A percentile compares a stretch with the other conserved stretches of the same genome.
phyloP scores from a whole-genome alignment of 2,797 vertebrate species.

The Amniataba percoides region DNA sequence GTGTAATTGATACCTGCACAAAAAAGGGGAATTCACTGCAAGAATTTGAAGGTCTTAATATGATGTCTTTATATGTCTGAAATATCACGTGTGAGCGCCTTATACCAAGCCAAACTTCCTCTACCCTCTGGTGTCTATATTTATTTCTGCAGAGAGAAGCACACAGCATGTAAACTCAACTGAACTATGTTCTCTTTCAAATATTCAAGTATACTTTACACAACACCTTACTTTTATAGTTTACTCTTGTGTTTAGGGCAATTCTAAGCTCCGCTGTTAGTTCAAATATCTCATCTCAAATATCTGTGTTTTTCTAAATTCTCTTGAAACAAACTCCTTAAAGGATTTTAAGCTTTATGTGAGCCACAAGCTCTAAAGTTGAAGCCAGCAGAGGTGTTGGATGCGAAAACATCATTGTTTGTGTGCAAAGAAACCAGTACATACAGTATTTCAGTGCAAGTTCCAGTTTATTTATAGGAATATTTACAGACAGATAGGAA shows the following conservation, averaged over 20 bases:
- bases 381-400: not conserved
- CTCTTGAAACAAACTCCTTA: not conserved
- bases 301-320: not conserved
- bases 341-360: not conserved
- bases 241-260: not conserved
- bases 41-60: not conserved
- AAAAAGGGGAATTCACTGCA: not conserved
- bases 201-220: not conserved
- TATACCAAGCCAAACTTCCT: not conserved
- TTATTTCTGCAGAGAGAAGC: not conserved
- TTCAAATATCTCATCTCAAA: not conserved
- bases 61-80: too few species aligned
- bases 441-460: constrained; percentile 73
- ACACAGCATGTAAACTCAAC: not conserved
- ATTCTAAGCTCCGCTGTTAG: not conserved
- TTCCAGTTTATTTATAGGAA: constrained; percentile 84
- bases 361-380: not conserved
- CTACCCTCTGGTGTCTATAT: not conserved
- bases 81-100: not conserved
- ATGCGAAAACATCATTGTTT: constrained; percentile 15
- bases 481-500: constrained; percentile 86
- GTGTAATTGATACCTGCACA: too few species aligned
- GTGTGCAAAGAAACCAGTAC: constrained; percentile 19
- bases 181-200: not conserved
- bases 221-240: too few species aligned